A percentile compares a stretch with the other conserved stretches of the same genome.
Evolutionary conservation across 1,140 invertebrate species (phyloP).

Genomic region (Hestina assimilis): DNA sequence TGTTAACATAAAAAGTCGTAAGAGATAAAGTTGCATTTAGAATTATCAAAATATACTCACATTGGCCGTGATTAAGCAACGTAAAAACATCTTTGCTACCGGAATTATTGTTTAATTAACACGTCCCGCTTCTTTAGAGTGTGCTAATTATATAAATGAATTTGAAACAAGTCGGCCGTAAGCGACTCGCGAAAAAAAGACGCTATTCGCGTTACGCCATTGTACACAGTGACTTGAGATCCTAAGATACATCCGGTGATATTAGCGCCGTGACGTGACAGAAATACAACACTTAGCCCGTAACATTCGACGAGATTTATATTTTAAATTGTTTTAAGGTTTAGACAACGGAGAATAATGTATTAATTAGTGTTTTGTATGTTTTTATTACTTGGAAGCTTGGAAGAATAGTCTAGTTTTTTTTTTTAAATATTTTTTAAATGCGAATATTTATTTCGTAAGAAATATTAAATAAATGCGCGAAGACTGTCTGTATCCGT

Average conservation of each 20-base stretch:
- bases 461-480: no score
- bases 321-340: no score
- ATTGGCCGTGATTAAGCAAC: conserved; percentile 25
- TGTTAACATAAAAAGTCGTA: no score
- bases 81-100: conserved; percentile 50
- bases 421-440: no score
- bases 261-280: conserved; percentile 29
- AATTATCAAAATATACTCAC: conserved; percentile 32
- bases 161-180: conserved; percentile 43
- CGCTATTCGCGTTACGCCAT: conserved; percentile 40
- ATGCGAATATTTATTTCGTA: no score
- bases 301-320: background rate
- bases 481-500: no score
- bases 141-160: conserved; percentile 66
- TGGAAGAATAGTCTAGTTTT: no score
- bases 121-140: conserved; percentile 46
- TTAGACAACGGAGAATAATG: no score
- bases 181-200: conserved; percentile 48
- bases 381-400: no score
- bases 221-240: conserved; percentile 38
- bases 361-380: no score
- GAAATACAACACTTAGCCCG: conserved; percentile 5
- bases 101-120: conserved; percentile 49
- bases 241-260: conserved; percentile 47
- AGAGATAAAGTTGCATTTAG: background rate